Conservation (phyloP, 1,140 invertebrate species). For the Homarus americanus region DNA sequence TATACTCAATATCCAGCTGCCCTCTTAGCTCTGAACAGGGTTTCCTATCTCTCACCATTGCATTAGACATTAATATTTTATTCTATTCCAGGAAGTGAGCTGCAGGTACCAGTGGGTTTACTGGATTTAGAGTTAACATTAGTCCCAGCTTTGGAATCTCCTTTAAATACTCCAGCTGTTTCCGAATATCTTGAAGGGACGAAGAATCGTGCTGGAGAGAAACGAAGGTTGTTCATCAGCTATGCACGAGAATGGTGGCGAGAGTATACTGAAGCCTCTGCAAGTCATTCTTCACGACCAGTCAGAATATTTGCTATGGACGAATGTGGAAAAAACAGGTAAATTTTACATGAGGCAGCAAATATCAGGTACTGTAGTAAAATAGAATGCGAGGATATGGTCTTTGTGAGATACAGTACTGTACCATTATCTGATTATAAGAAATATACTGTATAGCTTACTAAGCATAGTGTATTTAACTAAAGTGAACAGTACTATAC, state of each 20-base stretch:
- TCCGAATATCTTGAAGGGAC: slow-evolving; percentile 2
- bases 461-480: too few relatives aligned
- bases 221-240: slow-evolving; percentile 15
- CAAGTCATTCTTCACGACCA: slow-evolving; percentile 9
- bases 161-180: neutral
- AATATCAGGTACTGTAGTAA: too few relatives aligned
- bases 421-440: too few relatives aligned
- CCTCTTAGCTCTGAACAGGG: too few relatives aligned
- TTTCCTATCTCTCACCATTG: too few relatives aligned
- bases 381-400: too few relatives aligned
- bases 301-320: slow-evolving; percentile 51
- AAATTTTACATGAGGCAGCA: neutral
- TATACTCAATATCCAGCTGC: too few relatives aligned
- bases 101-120: slow-evolving; percentile 39
- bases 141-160: neutral
- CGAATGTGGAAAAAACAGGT: slow-evolving; percentile 55
- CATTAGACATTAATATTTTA: too few relatives aligned
- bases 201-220: slow-evolving; percentile 21
- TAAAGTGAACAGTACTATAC: too few relatives aligned
- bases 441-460: too few relatives aligned
- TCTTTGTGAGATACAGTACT: too few relatives aligned
- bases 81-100: slow-evolving; percentile 41
- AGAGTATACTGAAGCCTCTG: slow-evolving; percentile 25
- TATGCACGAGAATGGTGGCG: slow-evolving; percentile 49
- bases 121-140: slow-evolving; percentile 37